Evolutionary conservation across 2,797 vertebrate species (phyloP).

Genomic region (Onychomys leucogaster): DNA sequence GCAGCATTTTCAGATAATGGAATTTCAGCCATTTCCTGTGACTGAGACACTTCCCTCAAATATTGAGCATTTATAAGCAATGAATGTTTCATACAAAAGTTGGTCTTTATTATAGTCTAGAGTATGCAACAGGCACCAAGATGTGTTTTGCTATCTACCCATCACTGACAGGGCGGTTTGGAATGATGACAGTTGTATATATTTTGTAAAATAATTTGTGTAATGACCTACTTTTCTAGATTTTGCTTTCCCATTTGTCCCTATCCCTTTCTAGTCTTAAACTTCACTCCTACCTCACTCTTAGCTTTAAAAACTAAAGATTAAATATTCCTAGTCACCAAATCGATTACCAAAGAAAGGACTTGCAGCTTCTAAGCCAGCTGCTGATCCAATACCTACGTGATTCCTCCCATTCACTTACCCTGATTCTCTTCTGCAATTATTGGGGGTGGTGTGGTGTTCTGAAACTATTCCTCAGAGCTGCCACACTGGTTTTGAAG

Average conservation of each 20-base stretch:
- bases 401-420: neutral
- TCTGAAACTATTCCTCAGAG: neutral
- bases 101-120: neutral
- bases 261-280: neutral
- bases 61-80: conserved; percentile 2
- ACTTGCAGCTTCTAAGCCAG: neutral
- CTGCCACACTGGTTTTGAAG: neutral
- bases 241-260: neutral
- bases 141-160: neutral
- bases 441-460: neutral
- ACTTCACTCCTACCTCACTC: neutral
- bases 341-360: neutral
- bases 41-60: neutral
- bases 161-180: neutral
- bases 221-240: conserved; percentile 1
- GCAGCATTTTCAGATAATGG: neutral
- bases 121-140: neutral
- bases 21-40: neutral
- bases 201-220: neutral
- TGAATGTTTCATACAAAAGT: neutral
- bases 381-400: neutral
- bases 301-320: neutral
- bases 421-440: neutral
- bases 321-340: neutral
- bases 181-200: neutral